These are phyloP conservation scores for Semicossyphus pulcher DNA, from an alignment of 2,113 vertebrate genomes.

Conservation along the genomic window DNA sequence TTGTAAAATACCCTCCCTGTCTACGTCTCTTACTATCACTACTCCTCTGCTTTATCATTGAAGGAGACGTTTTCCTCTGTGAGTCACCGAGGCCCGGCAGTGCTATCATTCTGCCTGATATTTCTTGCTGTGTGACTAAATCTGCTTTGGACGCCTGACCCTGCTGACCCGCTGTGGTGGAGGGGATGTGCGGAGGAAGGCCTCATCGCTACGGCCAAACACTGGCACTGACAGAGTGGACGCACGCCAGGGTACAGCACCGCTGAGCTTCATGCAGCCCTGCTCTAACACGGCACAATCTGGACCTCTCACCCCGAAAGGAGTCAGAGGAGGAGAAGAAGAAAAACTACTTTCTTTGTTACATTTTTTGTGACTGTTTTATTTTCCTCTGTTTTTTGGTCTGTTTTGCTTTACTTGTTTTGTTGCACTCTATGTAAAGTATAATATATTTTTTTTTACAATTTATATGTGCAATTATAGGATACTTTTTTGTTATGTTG, in stretches of 20 bases:
- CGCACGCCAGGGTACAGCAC: constrained; percentile 45
- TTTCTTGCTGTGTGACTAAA: constrained; percentile 37
- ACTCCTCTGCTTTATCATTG: neutral
- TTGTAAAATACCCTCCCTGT: neutral
- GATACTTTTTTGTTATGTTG: too few relatives aligned
- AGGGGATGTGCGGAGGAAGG: constrained; percentile 39
- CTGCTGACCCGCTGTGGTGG: constrained; percentile 37
- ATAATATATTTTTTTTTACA: too few relatives aligned
- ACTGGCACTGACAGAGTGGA: constrained; percentile 61
- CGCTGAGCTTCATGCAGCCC: constrained; percentile 39
- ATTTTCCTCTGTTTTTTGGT: too few relatives aligned
- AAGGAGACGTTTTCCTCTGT: neutral
- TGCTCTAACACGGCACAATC: constrained; percentile 31
- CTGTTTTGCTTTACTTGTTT: too few relatives aligned
- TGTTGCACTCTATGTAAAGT: too few relatives aligned
- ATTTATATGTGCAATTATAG: too few relatives aligned
- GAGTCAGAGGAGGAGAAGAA: neutral
- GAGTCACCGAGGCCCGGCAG: constrained; percentile 11
- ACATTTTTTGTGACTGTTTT: too few relatives aligned
- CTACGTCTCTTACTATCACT: neutral
- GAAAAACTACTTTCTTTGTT: too few relatives aligned
- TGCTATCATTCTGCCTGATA: too few relatives aligned
- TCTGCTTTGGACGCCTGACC: constrained; percentile 46
- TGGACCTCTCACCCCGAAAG: neutral
- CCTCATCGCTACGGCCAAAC: constrained; percentile 24